Conservation (phyloP, 2,888 invertebrate genomes). For the Hecatera dysodea region DNA sequence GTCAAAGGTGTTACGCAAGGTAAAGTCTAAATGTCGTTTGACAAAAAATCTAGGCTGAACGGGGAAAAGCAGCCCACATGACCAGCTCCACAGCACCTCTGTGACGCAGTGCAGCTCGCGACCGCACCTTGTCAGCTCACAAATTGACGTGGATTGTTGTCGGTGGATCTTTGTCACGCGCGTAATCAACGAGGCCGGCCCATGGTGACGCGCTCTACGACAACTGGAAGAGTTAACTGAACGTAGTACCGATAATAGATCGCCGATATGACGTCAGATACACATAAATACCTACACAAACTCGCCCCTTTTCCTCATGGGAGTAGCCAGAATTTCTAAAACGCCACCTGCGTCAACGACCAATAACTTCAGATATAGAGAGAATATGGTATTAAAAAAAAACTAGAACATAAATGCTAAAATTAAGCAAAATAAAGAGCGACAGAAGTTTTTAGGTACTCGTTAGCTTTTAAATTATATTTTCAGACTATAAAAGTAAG, state of each 20-base stretch:
- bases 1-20: background rate
- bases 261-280: background rate
- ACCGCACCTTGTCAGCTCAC: conserved; percentile 87
- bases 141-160: conserved; percentile 89
- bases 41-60: background rate
- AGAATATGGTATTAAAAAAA: too few relatives aligned
- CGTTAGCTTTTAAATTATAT: background rate
- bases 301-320: too few relatives aligned
- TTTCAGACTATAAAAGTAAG: background rate
- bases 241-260: background rate
- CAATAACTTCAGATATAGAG: too few relatives aligned
- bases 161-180: conserved; percentile 84
- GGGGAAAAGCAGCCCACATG: background rate
- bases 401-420: too few relatives aligned
- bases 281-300: too few relatives aligned
- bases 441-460: too few relatives aligned
- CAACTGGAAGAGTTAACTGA: conserved; percentile 37
- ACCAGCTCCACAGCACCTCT: conserved; percentile 54
- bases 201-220: conserved; percentile 28
- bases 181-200: conserved; percentile 66
- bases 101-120: conserved; percentile 73
- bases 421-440: too few relatives aligned
- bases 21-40: background rate
- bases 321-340: too few relatives aligned
- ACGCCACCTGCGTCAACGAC: too few relatives aligned